phyloP scores from a whole-genome alignment of 2,113 vertebrate species.

The Azemiops feae region DNA sequence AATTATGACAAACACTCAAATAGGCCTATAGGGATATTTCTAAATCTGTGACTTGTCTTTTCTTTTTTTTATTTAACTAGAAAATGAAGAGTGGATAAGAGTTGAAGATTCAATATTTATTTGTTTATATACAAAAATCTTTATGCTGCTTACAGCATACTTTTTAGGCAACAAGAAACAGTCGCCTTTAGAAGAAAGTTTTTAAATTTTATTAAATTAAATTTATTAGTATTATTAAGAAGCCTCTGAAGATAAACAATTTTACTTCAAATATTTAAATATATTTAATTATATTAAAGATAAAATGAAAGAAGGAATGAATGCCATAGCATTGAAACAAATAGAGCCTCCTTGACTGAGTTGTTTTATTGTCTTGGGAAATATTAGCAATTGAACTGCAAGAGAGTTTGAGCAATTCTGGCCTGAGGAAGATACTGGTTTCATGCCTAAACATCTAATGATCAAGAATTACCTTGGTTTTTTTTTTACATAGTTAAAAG shows the following conservation, averaged over 20 bases:
- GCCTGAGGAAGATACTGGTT: neutral
- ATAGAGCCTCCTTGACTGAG: neutral
- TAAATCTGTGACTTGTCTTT: neutral
- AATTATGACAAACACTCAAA: neutral
- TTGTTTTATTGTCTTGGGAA: neutral
- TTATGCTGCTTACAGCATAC: neutral
- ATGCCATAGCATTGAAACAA: neutral
- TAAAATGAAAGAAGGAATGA: neutral
- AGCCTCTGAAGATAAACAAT: neutral
- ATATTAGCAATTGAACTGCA: neutral
- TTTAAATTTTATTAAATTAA: neutral
- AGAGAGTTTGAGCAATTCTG: neutral
- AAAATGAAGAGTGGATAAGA: neutral
- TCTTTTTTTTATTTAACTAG: neutral
- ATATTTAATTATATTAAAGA: neutral
- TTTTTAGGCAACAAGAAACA: neutral
- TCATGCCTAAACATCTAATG: neutral
- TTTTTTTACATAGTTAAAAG: neutral
- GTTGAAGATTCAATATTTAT: neutral
- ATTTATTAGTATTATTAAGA: neutral
- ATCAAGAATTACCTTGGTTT: neutral
- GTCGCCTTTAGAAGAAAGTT: neutral
- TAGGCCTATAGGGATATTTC: neutral
- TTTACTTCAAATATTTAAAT: neutral
- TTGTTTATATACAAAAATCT: neutral